Base-by-base conservation (phyloP, 2,113 vertebrate genomes). In the Condylura cristata region DNA sequence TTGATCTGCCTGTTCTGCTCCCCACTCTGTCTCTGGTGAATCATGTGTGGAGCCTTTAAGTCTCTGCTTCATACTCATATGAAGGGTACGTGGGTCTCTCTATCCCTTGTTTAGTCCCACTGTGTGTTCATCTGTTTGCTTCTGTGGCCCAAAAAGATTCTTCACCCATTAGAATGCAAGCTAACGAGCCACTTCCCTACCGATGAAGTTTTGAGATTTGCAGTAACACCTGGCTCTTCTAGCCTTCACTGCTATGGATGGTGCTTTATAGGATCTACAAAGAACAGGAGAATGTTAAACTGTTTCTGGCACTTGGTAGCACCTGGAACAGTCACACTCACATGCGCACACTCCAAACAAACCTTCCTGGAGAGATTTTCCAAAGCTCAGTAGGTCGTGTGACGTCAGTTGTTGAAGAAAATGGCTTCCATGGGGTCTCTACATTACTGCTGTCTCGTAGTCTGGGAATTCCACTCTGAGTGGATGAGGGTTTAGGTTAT, bases 401-500 rank as follows among this genome's bases (percentile, higher is more conserved):
- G 48, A 48, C 6, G 4, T 24, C 39, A 75, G 8, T 28, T 51
- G 11, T 60, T 46, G n/a, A 86, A 34, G 82, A 81, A 92, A 82
- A 63, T 22, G 68, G 44, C 65, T 84, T 92, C 71, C 7, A 0
- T 11, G 12, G 46, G 37, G 6, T 80, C 51, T 46, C 84, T 68
- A 18, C 76, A 87, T 65, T 61, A 16, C 39, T 53, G 32, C 65
- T 84, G 63, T 70, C 34, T 3, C 6, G 28, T 4, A 37, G 65
- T 26, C 74, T 86, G 30, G n/a, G 24, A 86, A 76, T 61, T 86
- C 51, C 34, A 61, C 22, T 37, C 44, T 24, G 4, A 70, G 68
- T 70, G 14, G 44, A 17, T 71, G 71, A 90, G 44, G 44, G 26
- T 53, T 89, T 82, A 86, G 78, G 65, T 82, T 41, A 86, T 81